Base-by-base conservation (phyloP, 2,797 vertebrate genomes). In the Oreortyx pictus region DNA sequence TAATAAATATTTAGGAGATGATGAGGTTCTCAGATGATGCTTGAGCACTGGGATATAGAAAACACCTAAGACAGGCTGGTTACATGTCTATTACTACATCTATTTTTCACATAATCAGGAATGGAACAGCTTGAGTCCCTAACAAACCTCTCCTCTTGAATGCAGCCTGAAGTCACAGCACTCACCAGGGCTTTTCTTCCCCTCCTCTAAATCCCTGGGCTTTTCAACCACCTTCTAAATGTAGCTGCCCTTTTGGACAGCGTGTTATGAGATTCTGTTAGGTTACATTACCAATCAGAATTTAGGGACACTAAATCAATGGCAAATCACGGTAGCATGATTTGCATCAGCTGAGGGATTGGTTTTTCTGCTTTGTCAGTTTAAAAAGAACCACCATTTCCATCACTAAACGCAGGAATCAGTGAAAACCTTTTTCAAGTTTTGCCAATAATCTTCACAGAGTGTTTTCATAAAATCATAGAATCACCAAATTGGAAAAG, bases 1-100 rank as follows among this genome's bases (percentile, higher is more conserved):
- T 44, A 33, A 46, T 56, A 37, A 86, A 46, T 75, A 31, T 43
- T 18, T 23, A 33, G 60, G 70, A 49, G n/a, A 50, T 62, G 37
- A 94, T 75, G 82, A 67, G 24, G 43, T 73, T 93, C 87, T 95
- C 85, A 91, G 85, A 15, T 16, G 85, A 75, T 60, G 29, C 8
- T 75, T 47, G 49, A 75, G 35, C 7, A 6, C 12, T 29, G 31
- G 33, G 70, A 72, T 18, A n/a, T 5, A 64, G 59, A 60, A 78
- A 89, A 91, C 62, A 74, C 49, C 35, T 60, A 56, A 37, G 65
- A 43, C 41, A 61, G 13, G 17, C 39, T 81, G 64, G 20, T 86
- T 81, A 56, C 47, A 9, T 13, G 25, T 41, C 59, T 4, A 14
- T 78, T 52, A 70, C 24, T 64, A 49, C 62, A 57, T 41, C 39